Percentiles rank a stretch among this genome's conserved stretches.
Conservation (phyloP, 2,888 invertebrate genomes). For the Drosophila koepferae region DNA sequence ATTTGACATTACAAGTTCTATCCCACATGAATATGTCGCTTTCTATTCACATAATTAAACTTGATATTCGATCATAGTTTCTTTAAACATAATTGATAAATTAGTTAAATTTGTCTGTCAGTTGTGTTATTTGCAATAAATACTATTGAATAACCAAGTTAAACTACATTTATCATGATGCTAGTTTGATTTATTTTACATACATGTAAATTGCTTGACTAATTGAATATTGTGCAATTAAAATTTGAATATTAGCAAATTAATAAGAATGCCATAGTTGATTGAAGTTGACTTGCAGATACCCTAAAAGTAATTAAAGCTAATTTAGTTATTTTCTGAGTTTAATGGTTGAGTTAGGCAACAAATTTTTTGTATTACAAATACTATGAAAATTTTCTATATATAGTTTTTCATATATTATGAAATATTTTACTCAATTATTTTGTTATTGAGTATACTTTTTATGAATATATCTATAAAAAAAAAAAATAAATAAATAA, state of each 20-base stretch:
- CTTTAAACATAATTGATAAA: not conserved
- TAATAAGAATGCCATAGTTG: not conserved
- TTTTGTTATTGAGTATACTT: too few species aligned
- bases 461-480: too few species aligned
- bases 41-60: not conserved
- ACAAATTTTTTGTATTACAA: too few species aligned
- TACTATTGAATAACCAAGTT: not conserved
- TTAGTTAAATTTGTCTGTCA: not conserved
- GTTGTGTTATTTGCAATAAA: not conserved
- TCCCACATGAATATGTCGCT: not conserved
- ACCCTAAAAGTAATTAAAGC: not conserved
- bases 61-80: not conserved
- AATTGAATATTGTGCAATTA: not conserved
- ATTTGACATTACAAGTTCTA: constrained; percentile 17
- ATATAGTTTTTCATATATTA: too few species aligned
- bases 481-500: too few species aligned
- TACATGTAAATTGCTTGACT: not conserved
- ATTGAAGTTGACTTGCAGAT: not conserved
- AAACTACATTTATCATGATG: not conserved
- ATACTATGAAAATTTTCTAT: too few species aligned
- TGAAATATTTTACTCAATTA: too few species aligned
- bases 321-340: too few species aligned
- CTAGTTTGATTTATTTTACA: not conserved
- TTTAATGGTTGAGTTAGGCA: too few species aligned
- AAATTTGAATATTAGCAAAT: not conserved